Conservation (phyloP, 23 tunicate species). For the Halocynthia roretzi region DNA sequence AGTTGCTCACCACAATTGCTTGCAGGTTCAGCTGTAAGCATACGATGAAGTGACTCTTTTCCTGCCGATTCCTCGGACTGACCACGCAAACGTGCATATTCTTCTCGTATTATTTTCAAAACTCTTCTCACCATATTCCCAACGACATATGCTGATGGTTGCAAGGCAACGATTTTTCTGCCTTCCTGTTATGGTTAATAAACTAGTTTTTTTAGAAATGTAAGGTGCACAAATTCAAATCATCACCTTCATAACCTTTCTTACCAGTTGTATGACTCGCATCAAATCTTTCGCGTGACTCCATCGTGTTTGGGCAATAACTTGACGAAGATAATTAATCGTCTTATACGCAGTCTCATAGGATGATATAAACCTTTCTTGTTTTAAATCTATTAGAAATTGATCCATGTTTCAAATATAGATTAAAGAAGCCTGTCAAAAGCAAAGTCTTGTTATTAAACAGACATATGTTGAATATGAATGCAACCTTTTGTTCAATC, state of each 20-base stretch:
- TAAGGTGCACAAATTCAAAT: neutral
- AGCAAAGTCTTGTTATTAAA: too few species aligned
- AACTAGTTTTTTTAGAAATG: neutral
- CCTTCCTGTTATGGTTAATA: constrained; percentile 41
- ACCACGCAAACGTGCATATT: constrained; percentile 64
- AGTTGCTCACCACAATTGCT: neutral
- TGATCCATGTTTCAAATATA: constrained; percentile 39
- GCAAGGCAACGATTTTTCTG: constrained; percentile 42
- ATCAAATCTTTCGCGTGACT: constrained; percentile 61
- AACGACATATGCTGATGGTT: constrained; percentile 82
- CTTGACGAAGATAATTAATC: constrained; percentile 64
- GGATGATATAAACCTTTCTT: constrained; percentile 66
- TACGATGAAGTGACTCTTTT: constrained; percentile 68
- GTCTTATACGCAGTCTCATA: constrained; percentile 79
- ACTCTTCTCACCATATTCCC: constrained; percentile 86
- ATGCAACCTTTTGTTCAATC: too few species aligned
- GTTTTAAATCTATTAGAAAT: constrained; percentile 75
- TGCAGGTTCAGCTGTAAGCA: constrained; percentile 43
- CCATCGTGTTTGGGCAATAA: constrained; percentile 59
- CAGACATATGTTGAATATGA: too few species aligned
- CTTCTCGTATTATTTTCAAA: constrained; percentile 80
- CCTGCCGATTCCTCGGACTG: constrained; percentile 59
- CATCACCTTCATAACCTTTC: neutral
- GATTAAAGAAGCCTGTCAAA: too few species aligned
- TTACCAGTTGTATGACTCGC: constrained; percentile 40